phyloP scores from a whole-genome alignment of 2,888 invertebrate species.

The Drosophila mimica region DNA sequence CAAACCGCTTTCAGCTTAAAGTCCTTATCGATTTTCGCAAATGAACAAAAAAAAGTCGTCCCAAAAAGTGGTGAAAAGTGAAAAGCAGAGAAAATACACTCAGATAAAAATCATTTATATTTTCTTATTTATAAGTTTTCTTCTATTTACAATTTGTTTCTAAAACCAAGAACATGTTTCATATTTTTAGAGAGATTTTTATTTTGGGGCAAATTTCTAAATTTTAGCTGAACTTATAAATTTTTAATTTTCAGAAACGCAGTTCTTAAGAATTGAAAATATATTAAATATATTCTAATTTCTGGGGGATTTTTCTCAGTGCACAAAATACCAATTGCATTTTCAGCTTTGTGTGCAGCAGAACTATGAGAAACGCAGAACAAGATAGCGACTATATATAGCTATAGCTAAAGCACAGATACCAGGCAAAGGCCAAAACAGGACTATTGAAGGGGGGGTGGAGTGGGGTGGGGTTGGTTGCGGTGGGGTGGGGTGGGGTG shows the following conservation, averaged over 20 bases:
- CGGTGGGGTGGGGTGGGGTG: neutral
- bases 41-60: conserved; percentile 6
- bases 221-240: neutral
- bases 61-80: conserved; percentile 19
- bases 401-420: neutral
- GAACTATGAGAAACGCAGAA: neutral
- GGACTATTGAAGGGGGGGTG: neutral
- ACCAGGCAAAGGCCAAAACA: neutral
- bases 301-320: neutral
- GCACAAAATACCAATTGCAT: conserved; percentile 48
- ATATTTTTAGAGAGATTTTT: neutral
- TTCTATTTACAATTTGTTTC: neutral
- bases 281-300: neutral
- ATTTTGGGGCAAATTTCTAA: neutral
- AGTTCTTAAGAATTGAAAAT: neutral
- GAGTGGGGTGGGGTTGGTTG: neutral
- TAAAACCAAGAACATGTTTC: neutral
- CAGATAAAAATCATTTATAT: neutral
- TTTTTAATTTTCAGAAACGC: neutral
- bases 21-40: conserved; percentile 44
- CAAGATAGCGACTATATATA: conserved; percentile 8
- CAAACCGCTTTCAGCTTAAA: conserved; percentile 13
- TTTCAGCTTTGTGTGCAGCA: conserved; percentile 26
- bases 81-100: conserved; percentile 29
- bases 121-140: neutral